phyloP scores from a whole-genome alignment of 2,888 invertebrate genomes.

The Strigamia maritima region DNA sequence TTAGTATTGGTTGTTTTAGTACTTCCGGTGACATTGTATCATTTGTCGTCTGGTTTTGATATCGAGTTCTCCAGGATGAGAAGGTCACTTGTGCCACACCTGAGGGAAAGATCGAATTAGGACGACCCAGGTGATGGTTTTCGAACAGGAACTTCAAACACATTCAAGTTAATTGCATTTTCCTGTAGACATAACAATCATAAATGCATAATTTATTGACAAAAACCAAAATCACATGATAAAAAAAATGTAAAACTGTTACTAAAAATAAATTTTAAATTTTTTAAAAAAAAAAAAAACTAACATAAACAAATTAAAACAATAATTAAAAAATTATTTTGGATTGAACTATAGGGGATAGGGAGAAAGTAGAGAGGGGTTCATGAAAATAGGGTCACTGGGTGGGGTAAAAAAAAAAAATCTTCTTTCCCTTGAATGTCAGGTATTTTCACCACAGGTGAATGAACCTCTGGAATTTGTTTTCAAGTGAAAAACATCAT shows the following conservation, averaged over 20 bases:
- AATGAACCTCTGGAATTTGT: background rate
- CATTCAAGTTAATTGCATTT: background rate
- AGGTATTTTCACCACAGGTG: background rate
- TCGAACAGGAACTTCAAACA: slow-evolving; percentile 18
- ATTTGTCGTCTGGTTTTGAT: background rate
- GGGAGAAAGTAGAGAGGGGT: slow-evolving; percentile 11
- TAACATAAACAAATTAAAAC: background rate
- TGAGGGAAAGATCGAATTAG: slow-evolving; percentile 20
- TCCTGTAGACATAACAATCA: background rate
- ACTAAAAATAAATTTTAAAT: background rate
- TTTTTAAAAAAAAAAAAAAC: background rate
- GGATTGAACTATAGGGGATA: background rate
- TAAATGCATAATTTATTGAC: background rate
- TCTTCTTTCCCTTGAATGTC: background rate
- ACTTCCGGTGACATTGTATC: slow-evolving; percentile 16
- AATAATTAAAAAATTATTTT: too few species aligned
- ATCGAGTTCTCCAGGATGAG: slow-evolving; percentile 11
- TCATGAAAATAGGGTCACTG: background rate
- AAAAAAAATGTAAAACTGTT: background rate
- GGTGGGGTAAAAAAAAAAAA: background rate
- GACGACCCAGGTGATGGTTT: slow-evolving; percentile 14
- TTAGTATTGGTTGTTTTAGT: background rate
- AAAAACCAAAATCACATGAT: background rate
- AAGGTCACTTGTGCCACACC: slow-evolving; percentile 23
- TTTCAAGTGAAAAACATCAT: background rate